Evolutionary conservation across 1,140 invertebrate genomes (phyloP).

Genomic region (Drosophila rufa): DNA sequence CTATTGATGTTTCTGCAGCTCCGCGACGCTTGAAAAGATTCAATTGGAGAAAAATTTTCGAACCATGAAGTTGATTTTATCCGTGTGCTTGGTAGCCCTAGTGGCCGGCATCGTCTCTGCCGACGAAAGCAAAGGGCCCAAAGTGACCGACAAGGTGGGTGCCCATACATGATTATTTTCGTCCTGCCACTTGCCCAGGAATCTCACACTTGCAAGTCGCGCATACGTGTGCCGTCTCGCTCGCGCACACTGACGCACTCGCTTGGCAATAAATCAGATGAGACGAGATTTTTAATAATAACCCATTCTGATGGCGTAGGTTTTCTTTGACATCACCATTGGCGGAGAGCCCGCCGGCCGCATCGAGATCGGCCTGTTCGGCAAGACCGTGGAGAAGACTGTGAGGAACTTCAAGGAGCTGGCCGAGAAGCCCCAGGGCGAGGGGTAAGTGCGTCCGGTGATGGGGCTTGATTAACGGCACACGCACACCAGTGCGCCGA

Average conservation of each 20-base stretch:
- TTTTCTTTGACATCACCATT: slow-evolving; percentile 97
- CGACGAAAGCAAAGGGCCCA: slow-evolving; percentile 87
- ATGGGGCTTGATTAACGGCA: slow-evolving; percentile 36
- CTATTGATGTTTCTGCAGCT: not conserved
- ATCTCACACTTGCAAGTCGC: slow-evolving; percentile 19
- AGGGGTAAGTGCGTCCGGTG: slow-evolving; percentile 87
- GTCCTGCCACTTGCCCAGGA: slow-evolving; percentile 15
- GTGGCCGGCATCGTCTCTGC: slow-evolving; percentile 70
- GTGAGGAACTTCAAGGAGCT: slow-evolving; percentile 96
- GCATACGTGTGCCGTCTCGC: slow-evolving; percentile 6
- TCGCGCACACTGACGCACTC: slow-evolving; percentile 26
- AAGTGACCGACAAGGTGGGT: slow-evolving; percentile 91
- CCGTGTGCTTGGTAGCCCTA: slow-evolving; percentile 71
- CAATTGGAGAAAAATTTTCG: slow-evolving; percentile 15
- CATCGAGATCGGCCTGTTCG: slow-evolving; percentile 97
- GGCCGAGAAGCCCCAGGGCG: slow-evolving; percentile 90
- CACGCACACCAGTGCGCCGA: slow-evolving; percentile 9
- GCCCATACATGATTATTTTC: slow-evolving; percentile 7
- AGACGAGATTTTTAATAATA: slow-evolving; percentile 35
- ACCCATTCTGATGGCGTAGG: slow-evolving; percentile 87
- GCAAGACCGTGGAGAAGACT: slow-evolving; percentile 98
- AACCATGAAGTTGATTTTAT: slow-evolving; percentile 73
- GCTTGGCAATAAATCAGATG: slow-evolving; percentile 55
- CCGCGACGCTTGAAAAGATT: slow-evolving; percentile 3
- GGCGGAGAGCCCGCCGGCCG: slow-evolving; percentile 91